Evolutionary conservation across 2,113 vertebrate species (phyloP).

Genomic region (Apodemus sylvaticus): DNA sequence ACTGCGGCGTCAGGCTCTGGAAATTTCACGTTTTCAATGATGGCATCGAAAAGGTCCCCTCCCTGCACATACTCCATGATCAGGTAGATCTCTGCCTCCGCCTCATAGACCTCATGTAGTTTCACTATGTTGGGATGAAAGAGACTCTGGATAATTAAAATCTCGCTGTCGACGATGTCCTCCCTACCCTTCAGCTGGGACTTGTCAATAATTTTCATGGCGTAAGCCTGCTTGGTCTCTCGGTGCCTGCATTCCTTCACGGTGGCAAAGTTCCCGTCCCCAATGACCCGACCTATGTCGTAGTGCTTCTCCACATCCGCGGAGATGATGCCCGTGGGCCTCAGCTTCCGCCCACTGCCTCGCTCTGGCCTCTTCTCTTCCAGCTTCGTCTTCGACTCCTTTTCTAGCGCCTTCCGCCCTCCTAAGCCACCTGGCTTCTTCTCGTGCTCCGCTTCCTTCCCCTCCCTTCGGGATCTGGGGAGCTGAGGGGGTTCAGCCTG

Average conservation of each 20-base stretch:
- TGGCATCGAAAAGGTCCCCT: slow-evolving; percentile 97
- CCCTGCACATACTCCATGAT: slow-evolving; percentile 95
- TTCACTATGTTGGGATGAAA: slow-evolving; percentile 94
- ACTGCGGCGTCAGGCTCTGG: slow-evolving; percentile 90
- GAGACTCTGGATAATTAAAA: slow-evolving; percentile 92
- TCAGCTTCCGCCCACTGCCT: slow-evolving; percentile 24
- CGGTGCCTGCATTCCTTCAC: slow-evolving; percentile 92
- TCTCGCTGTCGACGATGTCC: slow-evolving; percentile 97
- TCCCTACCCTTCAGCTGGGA: slow-evolving; percentile 94
- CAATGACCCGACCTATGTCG: slow-evolving; percentile 91
- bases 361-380: slow-evolving; percentile 78
- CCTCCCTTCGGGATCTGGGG: slow-evolving; percentile 54
- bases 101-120: slow-evolving; percentile 94
- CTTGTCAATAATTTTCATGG: slow-evolving; percentile 96
- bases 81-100: slow-evolving; percentile 91
- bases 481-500: slow-evolving; percentile 69
- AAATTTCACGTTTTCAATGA: slow-evolving; percentile 93
- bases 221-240: slow-evolving; percentile 85
- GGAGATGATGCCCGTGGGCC: slow-evolving; percentile 73
- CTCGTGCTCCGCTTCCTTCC: slow-evolving; percentile 72
- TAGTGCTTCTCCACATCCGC: slow-evolving; percentile 90
- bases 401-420: slow-evolving; percentile 65
- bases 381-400: slow-evolving; percentile 63
- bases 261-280: slow-evolving; percentile 97
- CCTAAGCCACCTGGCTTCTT: slow-evolving; percentile 66